Evolutionary conservation across 2,888 invertebrate species (phyloP), one percentile per base, ranked within the genome.

Genomic region (Andrena trimmerana): DNA sequence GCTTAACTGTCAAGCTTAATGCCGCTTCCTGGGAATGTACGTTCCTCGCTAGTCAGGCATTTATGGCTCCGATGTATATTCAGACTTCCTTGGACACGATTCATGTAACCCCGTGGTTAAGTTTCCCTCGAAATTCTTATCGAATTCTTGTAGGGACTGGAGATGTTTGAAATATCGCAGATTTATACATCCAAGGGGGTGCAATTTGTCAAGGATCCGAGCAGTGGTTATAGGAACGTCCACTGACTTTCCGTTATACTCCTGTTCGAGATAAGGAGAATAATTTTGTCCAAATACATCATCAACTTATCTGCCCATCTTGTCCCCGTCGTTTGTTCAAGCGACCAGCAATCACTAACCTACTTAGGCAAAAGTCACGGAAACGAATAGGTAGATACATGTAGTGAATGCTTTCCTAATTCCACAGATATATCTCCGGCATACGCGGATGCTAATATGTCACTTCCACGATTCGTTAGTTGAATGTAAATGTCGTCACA

Each of bases 51-150:
- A 48, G 60, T 42, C 54, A n/a, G 67, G 31, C 79, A 52, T 79
- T 79, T 77, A 70, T 7, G 50, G 65, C 20, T 50, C 60, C 79
- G 79, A 80, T 72, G 78, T 79, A 68, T 48, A 71, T 66, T 24
- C 60, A 24, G 66, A 80, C 60, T 67, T 48, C n/a, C 7, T 33
- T 42, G 48, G 54, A n/a, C 54, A 31, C 66, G 31, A 62, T 66
- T 71, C 10, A 60, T 20, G 24, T 13, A 24, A 54, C 20, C 33
- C 33, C 16, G 24, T 10, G 24, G 7, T 54, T 24, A 27, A 24
- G 57, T 57, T 27, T 8, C 57, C 20, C 10, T 57, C 24, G 10
- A 24, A 13, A 5, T 57, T 27, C 57, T 57, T 57, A 24, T 7
- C 24, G 57, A 57, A 54, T 54, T 54, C 54, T 20, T 54, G 54